These are phyloP conservation scores for Himalopsyche tibetana DNA, from an alignment of 2,888 invertebrate genomes.

Conservation along the genomic window DNA sequence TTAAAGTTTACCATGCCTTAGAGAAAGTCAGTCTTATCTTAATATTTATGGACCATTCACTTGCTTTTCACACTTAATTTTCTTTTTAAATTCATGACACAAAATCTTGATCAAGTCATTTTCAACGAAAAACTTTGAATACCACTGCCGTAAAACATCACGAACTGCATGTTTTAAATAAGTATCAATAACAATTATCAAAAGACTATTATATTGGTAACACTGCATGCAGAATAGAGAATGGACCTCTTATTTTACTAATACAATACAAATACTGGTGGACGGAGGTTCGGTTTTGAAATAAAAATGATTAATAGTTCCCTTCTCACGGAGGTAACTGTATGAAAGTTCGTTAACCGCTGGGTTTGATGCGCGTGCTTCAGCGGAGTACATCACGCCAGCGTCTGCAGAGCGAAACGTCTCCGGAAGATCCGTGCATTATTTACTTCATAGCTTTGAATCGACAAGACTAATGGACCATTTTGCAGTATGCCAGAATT, in stretches of 20 bases:
- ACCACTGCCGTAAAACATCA: neutral
- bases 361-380: conserved; percentile 3
- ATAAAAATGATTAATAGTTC: conserved; percentile 26
- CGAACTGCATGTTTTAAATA: neutral
- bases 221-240: neutral
- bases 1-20: too few relatives aligned
- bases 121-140: too few relatives aligned
- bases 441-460: neutral
- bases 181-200: conserved; percentile 5
- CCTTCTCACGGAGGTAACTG: conserved; percentile 30
- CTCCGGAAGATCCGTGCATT: neutral
- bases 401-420: conserved; percentile 17
- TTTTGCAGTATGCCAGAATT: too few relatives aligned
- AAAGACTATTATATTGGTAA: neutral
- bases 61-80: too few relatives aligned
- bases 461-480: too few relatives aligned
- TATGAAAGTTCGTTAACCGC: conserved; percentile 20
- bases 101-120: too few relatives aligned
- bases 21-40: too few relatives aligned
- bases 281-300: conserved; percentile 8
- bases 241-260: neutral
- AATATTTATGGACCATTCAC: too few relatives aligned
- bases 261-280: conserved; percentile 2
- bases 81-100: too few relatives aligned
- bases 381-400: neutral